Evolutionary conservation across 2,888 invertebrate species (phyloP).

Genomic region (Fissipunctia ypsillon): DNA sequence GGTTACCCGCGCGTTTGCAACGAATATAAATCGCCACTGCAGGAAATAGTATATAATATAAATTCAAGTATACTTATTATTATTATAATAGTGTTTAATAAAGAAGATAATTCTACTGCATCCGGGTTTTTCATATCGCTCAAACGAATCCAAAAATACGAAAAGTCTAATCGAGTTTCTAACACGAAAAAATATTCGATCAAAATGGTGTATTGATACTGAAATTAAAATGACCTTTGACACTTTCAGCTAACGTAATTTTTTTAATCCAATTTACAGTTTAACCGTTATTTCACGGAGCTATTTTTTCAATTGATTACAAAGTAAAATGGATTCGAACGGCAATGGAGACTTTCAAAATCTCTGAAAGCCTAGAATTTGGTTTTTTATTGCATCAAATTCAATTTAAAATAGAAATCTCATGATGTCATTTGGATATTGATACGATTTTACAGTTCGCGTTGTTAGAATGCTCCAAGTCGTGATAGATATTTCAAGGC

Average conservation of each 20-base stretch:
- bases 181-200: constrained; percentile 37
- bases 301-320: constrained; percentile 51
- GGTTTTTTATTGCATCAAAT: constrained; percentile 61
- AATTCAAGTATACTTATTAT: constrained; percentile 18
- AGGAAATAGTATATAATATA: constrained; percentile 11
- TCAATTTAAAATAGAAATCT: constrained; percentile 66
- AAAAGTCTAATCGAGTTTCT: constrained; percentile 14
- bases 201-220: constrained; percentile 50
- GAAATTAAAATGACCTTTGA: constrained; percentile 64
- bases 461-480: constrained; percentile 56
- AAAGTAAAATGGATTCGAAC: constrained; percentile 36
- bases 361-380: constrained; percentile 60
- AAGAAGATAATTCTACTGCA: constrained; percentile 3
- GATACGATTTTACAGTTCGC: constrained; percentile 64
- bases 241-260: constrained; percentile 38
- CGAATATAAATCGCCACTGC: constrained; percentile 12
- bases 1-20: not conserved
- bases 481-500: constrained; percentile 61
- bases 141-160: constrained; percentile 24
- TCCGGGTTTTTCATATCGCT: constrained; percentile 24
- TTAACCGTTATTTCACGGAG: constrained; percentile 53
- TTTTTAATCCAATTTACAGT: constrained; percentile 52
- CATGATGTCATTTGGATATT: constrained; percentile 37
- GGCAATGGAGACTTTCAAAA: constrained; percentile 53
- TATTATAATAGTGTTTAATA: constrained; percentile 12